Percentiles rank a stretch among this genome's conserved stretches.
phyloP scores from a whole-genome alignment of 2,797 vertebrate species.

The Aulostomus chinensis region DNA sequence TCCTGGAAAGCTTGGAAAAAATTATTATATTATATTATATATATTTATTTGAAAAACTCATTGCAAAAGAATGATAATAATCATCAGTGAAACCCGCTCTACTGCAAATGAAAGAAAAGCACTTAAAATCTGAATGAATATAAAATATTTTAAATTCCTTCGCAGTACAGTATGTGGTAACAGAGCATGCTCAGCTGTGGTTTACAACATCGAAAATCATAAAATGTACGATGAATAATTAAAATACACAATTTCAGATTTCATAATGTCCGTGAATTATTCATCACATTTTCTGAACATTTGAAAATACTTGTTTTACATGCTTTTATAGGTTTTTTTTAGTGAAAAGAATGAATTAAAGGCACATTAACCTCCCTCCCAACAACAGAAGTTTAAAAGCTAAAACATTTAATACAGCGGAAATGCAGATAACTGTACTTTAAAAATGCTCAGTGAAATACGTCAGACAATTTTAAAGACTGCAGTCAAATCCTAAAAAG shows the following conservation, averaged over 20 bases:
- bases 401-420: too few relatives aligned
- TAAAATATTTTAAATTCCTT: too few relatives aligned
- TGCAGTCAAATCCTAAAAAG: constrained; percentile 1
- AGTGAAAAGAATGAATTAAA: constrained; percentile 16
- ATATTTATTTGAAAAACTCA: too few relatives aligned
- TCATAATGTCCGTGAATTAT: constrained; percentile 75
- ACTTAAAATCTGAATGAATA: too few relatives aligned
- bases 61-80: too few relatives aligned
- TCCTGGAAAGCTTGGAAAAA: too few relatives aligned
- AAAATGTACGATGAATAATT: constrained; percentile 71
- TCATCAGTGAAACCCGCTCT: background rate
- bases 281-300: constrained; percentile 58
- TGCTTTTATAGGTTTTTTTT: constrained; percentile 33
- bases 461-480: constrained; percentile 10
- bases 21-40: too few relatives aligned
- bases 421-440: background rate
- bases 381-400: too few relatives aligned
- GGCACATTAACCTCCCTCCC: too few relatives aligned
- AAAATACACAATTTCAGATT: constrained; percentile 68
- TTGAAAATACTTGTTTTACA: constrained; percentile 64
- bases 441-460: constrained; percentile 15
- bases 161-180: constrained; percentile 17
- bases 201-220: constrained; percentile 49
- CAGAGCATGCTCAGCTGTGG: constrained; percentile 41
- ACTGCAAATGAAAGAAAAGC: background rate